Conservation (phyloP, 2,888 invertebrate genomes). For the Drosophila setosimentum region DNA sequence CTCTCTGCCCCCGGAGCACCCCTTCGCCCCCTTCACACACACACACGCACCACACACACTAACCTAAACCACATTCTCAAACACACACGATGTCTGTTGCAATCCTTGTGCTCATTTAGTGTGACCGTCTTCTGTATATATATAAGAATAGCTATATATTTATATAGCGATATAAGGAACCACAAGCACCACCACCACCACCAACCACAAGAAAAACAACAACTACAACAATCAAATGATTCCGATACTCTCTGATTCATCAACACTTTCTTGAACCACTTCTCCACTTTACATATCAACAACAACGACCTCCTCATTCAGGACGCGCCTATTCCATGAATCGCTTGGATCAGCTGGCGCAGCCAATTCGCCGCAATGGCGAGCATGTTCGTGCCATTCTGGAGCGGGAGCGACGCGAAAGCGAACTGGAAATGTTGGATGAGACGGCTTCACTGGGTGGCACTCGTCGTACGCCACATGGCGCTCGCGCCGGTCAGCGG, state of each 20-base stretch:
- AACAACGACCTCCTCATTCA: slow-evolving; percentile 71
- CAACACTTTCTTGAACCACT: slow-evolving; percentile 67
- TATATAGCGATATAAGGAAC: slow-evolving; percentile 45
- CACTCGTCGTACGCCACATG: slow-evolving; percentile 34
- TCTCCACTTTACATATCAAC: slow-evolving; percentile 66
- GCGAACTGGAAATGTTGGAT: slow-evolving; percentile 83
- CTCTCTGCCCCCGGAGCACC: not conserved
- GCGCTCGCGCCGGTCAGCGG: slow-evolving; percentile 14
- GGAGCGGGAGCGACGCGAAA: slow-evolving; percentile 84
- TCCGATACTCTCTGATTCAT: slow-evolving; percentile 61
- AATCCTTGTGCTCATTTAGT: slow-evolving; percentile 41
- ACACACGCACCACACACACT: slow-evolving; percentile 6
- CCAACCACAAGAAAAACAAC: slow-evolving; percentile 32
- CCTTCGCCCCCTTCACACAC: too few species aligned
- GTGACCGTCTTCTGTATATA: slow-evolving; percentile 60
- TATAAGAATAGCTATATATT: slow-evolving; percentile 46
- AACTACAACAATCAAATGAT: slow-evolving; percentile 47
- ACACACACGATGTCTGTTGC: slow-evolving; percentile 41
- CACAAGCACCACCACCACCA: slow-evolving; percentile 38
- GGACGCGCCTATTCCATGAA: slow-evolving; percentile 98
- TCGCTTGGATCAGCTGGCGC: slow-evolving; percentile 93
- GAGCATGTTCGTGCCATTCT: slow-evolving; percentile 85
- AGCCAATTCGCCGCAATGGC: slow-evolving; percentile 88
- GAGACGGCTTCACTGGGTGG: slow-evolving; percentile 81
- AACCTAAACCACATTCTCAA: slow-evolving; percentile 13